Evolutionary conservation across 1,140 invertebrate species (phyloP), one percentile per base, ranked within the genome.

Genomic region (Drosophila melanogaster): DNA sequence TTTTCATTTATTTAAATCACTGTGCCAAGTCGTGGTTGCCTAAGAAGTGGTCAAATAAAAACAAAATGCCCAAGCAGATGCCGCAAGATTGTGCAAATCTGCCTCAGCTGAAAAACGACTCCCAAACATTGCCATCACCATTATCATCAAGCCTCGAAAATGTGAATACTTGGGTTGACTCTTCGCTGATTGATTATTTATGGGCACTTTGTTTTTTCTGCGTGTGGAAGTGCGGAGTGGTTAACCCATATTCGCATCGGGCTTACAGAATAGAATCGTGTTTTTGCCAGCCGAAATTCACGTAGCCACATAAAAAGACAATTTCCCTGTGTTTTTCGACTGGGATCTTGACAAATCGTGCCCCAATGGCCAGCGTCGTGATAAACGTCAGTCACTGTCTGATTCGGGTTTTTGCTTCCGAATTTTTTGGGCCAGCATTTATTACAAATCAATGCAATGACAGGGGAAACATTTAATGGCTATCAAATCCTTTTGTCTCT

Each of bases 311-410:
- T 81, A 86, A 86, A 86, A 86, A 86, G 83, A 58, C 83, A 76
- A 81, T 87, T 79, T 81, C 44, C 24, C 56, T 77, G 77, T 44
- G 65, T 66, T 67, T 64, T 61, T 40, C 38, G 58, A 54, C 72
- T 74, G 69, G 22, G 33, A 49, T 56, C 53, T 65, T 86, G 81
- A 86, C 81, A 86, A 86, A 86, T 86, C 83, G 83, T 86, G 69
- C 77, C 77, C 53, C 59, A 58, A 67, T 75, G 72, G 60, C 64
- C 65, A 43, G 65, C 64, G 72, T 79, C 79, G 69, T 87, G 83
- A 87, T 87, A 86, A 87, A 75, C 75, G 83, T 87, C 81, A 81
- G 81, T 85, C 80, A 85, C 65, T 69, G 47, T 76, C 70, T 46
- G 24, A 59, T 44, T 24, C 22, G 40, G 24, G 19, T 47, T 58